Percentiles rank a stretch among this genome's conserved stretches.
Conservation (phyloP, 1,140 invertebrate genomes). For the Coptotermes formosanus region DNA sequence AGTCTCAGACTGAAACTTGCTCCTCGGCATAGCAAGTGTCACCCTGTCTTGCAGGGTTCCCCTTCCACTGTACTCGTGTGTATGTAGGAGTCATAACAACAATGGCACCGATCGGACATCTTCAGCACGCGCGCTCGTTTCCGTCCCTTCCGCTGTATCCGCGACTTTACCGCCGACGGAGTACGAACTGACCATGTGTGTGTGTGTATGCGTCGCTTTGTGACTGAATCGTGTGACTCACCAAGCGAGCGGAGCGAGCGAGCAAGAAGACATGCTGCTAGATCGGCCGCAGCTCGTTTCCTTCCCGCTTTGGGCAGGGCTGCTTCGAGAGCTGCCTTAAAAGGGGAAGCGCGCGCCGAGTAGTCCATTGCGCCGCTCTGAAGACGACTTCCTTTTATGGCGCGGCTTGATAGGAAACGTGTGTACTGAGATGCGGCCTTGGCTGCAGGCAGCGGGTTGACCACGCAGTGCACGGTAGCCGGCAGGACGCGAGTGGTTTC, state of each 20-base stretch:
- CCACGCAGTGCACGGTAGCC: background rate
- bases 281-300: background rate
- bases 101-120: background rate
- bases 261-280: background rate
- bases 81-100: background rate
- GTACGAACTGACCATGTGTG: background rate
- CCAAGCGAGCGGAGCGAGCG: background rate
- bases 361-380: background rate
- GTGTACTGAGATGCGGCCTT: background rate
- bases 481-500: background rate
- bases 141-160: background rate
- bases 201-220: background rate
- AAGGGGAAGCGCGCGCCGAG: conserved; percentile 21
- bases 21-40: background rate
- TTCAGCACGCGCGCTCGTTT: background rate
- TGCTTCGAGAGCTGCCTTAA: conserved; percentile 23
- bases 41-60: background rate
- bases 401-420: conserved; percentile 11
- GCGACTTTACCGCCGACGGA: too few species aligned
- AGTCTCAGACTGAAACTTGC: background rate
- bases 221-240: background rate
- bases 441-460: background rate
- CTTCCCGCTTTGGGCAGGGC: conserved; percentile 25
- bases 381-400: conserved; percentile 26
- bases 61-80: background rate